These are phyloP conservation scores for Cremastinae sp. DNA, from an alignment of 2,888 invertebrate species.

Conservation along the genomic window DNA sequence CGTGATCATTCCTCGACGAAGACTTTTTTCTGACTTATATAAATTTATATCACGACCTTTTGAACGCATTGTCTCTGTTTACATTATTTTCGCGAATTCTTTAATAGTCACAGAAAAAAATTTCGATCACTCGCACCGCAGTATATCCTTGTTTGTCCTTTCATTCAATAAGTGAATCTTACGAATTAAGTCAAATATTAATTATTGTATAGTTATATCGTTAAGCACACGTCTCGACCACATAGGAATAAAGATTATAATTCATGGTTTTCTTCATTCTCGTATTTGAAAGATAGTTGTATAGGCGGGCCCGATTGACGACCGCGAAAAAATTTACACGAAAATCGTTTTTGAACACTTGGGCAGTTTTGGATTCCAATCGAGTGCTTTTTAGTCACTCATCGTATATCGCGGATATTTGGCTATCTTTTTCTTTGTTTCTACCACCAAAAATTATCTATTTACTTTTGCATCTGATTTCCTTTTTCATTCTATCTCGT, in stretches of 20 bases:
- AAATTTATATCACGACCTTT: too few relatives aligned
- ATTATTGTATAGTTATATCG: conserved; percentile 28
- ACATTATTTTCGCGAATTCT: background rate
- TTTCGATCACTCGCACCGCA: conserved; percentile 33
- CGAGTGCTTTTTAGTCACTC: conserved; percentile 37
- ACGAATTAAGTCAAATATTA: conserved; percentile 36
- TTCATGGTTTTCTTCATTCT: conserved; percentile 2
- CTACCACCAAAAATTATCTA: conserved; percentile 17
- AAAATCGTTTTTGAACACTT: conserved; percentile 62
- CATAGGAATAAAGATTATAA: conserved; percentile 27
- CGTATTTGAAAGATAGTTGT: conserved; percentile 55
- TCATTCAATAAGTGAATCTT: conserved; percentile 30
- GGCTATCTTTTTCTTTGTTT: conserved; percentile 11
- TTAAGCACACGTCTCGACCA: conserved; percentile 49
- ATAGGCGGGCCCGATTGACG: conserved; percentile 21
- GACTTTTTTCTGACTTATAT: too few relatives aligned
- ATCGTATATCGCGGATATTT: conserved; percentile 36
- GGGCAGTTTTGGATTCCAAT: conserved; percentile 60
- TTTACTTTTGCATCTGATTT: conserved; percentile 34
- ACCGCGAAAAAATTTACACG: conserved; percentile 32
- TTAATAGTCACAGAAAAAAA: background rate
- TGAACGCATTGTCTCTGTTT: too few relatives aligned
- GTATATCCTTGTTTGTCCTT: conserved; percentile 6
- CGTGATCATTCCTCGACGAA: too few relatives aligned
- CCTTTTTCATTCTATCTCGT: background rate